phyloP scores from a whole-genome alignment of 2,888 invertebrate species.

The Cepaea hortensis region DNA sequence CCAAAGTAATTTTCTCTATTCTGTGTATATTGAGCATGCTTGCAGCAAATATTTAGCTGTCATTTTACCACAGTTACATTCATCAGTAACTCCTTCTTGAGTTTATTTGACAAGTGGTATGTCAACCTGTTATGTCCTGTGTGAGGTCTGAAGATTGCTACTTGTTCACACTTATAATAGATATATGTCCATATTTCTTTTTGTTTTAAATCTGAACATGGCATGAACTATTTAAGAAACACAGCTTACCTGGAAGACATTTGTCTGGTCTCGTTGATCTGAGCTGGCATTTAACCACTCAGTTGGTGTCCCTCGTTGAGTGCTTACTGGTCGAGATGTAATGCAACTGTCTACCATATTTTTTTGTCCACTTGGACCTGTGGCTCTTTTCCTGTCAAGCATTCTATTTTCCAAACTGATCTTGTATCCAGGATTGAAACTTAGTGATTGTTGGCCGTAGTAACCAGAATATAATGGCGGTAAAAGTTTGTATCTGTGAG shows the following conservation, averaged over 20 bases:
- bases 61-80: too few relatives aligned
- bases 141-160: too few relatives aligned
- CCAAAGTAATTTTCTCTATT: too few relatives aligned
- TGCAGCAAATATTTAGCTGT: too few relatives aligned
- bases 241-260: conserved; percentile 25
- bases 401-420: background rate
- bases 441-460: background rate
- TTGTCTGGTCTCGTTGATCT: background rate
- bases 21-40: too few relatives aligned
- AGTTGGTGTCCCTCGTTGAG: conserved; percentile 19
- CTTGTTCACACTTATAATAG: too few relatives aligned
- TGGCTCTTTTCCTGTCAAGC: conserved; percentile 14
- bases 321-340: conserved; percentile 24
- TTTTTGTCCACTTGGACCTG: background rate
- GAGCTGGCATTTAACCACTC: background rate
- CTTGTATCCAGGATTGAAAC: background rate
- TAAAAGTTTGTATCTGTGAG: background rate
- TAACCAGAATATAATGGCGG: background rate
- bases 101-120: too few relatives aligned
- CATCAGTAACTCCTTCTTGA: too few relatives aligned
- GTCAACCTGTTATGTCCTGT: too few relatives aligned
- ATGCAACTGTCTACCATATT: conserved; percentile 33
- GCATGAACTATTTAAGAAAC: background rate
- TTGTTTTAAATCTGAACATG: too few relatives aligned
- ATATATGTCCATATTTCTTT: too few relatives aligned